Conservation (phyloP, 2,113 vertebrate species). For the Aythya baeri region DNA sequence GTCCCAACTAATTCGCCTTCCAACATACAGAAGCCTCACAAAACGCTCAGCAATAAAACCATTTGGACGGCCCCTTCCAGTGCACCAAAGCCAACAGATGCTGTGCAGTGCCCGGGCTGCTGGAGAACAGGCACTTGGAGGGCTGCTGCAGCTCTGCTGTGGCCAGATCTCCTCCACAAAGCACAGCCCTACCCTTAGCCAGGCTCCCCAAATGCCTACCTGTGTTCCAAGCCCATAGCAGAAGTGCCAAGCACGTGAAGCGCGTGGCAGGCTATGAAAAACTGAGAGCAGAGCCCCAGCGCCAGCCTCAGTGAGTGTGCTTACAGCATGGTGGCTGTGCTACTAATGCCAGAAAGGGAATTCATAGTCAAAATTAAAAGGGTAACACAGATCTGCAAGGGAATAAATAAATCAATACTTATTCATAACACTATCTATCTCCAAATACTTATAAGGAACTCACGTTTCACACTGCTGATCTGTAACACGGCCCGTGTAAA, state of each 20-base stretch:
- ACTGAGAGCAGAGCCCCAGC: not conserved
- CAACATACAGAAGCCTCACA: not conserved
- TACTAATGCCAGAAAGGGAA: not conserved
- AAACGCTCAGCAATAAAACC: not conserved
- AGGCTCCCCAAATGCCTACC: not conserved
- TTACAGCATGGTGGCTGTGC: not conserved
- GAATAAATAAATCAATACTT: not conserved
- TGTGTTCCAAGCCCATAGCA: not conserved
- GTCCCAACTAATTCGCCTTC: not conserved
- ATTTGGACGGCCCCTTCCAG: not conserved
- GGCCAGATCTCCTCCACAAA: not conserved
- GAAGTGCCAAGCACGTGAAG: not conserved
- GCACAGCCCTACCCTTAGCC: not conserved
- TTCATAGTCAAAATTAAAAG: slow-evolving; percentile 3
- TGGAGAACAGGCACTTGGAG: not conserved
- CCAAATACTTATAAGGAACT: not conserved
- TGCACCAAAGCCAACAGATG: not conserved
- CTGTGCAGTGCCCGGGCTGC: not conserved
- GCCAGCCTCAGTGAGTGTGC: not conserved
- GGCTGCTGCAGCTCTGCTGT: not conserved
- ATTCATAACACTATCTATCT: not conserved
- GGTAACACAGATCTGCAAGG: not conserved
- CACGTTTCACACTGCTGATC: not conserved
- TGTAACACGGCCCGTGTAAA: not conserved
- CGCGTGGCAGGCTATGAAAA: not conserved